Evolutionary conservation across 1,140 invertebrate genomes (phyloP).

Genomic region (Euura saliciscinereae): DNA sequence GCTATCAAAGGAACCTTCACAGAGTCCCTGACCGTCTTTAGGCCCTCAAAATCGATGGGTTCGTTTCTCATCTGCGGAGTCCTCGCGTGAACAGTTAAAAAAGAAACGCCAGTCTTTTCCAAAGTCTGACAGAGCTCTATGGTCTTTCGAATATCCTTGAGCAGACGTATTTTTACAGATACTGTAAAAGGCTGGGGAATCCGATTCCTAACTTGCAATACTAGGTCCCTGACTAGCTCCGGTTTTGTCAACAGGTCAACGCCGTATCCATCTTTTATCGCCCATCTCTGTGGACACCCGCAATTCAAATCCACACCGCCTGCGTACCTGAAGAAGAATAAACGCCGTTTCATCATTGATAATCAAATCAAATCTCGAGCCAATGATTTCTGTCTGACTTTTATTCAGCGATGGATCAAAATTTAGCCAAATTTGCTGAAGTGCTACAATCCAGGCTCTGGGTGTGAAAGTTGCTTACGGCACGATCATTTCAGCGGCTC

Average conservation of each 20-base stretch:
- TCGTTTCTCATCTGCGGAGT: slow-evolving; percentile 83
- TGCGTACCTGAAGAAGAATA: slow-evolving; percentile 65
- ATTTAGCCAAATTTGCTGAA: slow-evolving; percentile 9
- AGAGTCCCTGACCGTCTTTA: slow-evolving; percentile 75
- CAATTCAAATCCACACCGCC: slow-evolving; percentile 96
- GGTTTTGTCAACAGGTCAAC: slow-evolving; percentile 84
- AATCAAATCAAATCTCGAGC: slow-evolving; percentile 15
- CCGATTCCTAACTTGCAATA: slow-evolving; percentile 75
- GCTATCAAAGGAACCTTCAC: slow-evolving; percentile 84
- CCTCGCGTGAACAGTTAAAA: slow-evolving; percentile 89
- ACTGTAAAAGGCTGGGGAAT: slow-evolving; percentile 81
- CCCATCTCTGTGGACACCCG: slow-evolving; percentile 96
- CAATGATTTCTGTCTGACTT: slow-evolving; percentile 15
- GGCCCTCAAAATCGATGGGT: slow-evolving; percentile 75
- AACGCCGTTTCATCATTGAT: background rate
- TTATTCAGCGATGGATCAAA: background rate
- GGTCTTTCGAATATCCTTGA: slow-evolving; percentile 66
- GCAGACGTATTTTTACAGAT: slow-evolving; percentile 90
- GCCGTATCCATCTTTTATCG: slow-evolving; percentile 89
- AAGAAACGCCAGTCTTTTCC: slow-evolving; percentile 85
- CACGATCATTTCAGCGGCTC: slow-evolving; percentile 82
- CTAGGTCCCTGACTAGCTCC: slow-evolving; percentile 81
- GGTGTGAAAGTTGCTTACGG: slow-evolving; percentile 64
- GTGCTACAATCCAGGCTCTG: too few relatives aligned
- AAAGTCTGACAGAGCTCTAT: slow-evolving; percentile 78